These are phyloP conservation scores for Oreochromis tanganicae DNA, from an alignment of 2,113 vertebrate genomes.

Conservation along the genomic window DNA sequence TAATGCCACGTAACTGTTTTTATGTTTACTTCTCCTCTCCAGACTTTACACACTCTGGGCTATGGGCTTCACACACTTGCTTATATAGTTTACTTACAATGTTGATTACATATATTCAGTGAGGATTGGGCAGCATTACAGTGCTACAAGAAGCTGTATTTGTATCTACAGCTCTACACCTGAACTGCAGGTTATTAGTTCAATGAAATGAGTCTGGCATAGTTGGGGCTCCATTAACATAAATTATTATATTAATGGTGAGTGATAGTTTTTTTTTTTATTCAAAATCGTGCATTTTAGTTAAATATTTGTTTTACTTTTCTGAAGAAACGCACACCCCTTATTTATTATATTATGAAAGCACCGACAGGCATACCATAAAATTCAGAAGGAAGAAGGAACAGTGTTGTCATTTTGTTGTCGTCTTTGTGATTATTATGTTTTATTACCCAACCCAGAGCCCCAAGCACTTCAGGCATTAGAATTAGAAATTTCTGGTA, in stretches of 20 bases:
- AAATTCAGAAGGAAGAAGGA: background rate
- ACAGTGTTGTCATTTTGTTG: background rate
- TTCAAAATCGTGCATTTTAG: background rate
- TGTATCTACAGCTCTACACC: background rate
- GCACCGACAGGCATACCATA: background rate
- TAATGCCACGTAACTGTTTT: constrained; percentile 28
- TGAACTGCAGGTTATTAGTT: background rate
- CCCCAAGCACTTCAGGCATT: background rate
- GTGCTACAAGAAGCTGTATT: background rate
- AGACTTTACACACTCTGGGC: background rate
- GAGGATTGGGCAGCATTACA: background rate
- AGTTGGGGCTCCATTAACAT: background rate
- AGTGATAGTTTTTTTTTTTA: background rate
- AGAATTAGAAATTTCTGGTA: background rate
- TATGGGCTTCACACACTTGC: background rate
- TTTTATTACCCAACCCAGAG: background rate
- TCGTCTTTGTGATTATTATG: background rate
- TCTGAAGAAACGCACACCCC: background rate
- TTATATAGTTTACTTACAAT: background rate
- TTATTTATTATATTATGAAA: background rate
- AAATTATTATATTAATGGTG: background rate
- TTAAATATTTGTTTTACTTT: background rate
- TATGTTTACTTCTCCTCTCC: background rate
- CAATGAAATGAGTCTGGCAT: background rate
- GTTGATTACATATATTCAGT: background rate